phyloP scores from a whole-genome alignment of 2,113 vertebrate species.

The Pogona vitticeps region DNA sequence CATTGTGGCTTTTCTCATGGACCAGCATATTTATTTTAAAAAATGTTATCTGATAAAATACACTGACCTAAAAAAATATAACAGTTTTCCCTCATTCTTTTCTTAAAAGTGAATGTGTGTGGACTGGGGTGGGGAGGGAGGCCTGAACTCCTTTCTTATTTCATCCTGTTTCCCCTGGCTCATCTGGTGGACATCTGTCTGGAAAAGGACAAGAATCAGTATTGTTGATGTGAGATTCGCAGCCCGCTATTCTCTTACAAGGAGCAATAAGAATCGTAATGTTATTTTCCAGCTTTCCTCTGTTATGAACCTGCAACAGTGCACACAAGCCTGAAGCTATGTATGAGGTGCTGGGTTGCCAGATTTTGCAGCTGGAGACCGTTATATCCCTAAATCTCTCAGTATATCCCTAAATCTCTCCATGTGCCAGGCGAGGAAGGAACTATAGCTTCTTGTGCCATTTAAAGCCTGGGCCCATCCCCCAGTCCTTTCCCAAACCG shows the following conservation, averaged over 20 bases:
- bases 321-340: not conserved
- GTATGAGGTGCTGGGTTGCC: not conserved
- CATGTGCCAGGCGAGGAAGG: not conserved
- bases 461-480: not conserved
- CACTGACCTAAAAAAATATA: too few species aligned
- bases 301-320: not conserved
- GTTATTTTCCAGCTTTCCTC: not conserved
- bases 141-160: too few species aligned
- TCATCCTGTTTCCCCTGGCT: too few species aligned
- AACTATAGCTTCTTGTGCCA: not conserved
- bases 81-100: too few species aligned
- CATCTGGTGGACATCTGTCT: not conserved
- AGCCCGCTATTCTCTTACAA: not conserved
- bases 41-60: too few species aligned
- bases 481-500: not conserved
- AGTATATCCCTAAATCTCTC: not conserved
- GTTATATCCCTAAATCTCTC: not conserved
- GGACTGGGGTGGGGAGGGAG: not conserved
- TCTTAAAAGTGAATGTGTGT: not conserved
- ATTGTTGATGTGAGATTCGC: not conserved
- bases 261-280: not conserved
- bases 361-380: not conserved
- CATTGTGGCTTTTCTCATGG: too few species aligned
- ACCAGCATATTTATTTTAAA: too few species aligned
- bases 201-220: not conserved